Conservation (phyloP, 1,140 invertebrate genomes). For the Macrostomum lignano region DNA sequence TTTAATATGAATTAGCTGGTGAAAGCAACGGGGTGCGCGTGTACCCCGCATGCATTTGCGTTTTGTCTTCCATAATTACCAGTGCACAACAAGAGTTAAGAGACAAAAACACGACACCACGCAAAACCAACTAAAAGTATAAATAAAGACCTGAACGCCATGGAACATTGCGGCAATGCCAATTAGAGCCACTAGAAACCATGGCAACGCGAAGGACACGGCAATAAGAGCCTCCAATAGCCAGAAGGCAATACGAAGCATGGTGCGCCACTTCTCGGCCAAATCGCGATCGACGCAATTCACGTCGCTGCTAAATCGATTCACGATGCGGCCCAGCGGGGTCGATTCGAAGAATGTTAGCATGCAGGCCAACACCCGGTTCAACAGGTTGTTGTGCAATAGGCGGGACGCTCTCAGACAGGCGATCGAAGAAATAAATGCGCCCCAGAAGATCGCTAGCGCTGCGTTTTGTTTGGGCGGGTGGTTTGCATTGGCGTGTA, state of each 20-base stretch:
- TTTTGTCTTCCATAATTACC: too few species aligned
- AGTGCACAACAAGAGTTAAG: too few species aligned
- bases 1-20: too few species aligned
- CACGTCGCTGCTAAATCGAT: constrained; percentile 29
- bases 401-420: background rate
- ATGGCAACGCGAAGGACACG: constrained; percentile 7
- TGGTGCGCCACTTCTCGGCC: constrained; percentile 5
- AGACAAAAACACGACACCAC: too few species aligned
- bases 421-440: constrained; percentile 2
- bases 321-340: constrained; percentile 36
- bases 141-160: constrained; percentile 23
- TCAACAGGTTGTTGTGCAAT: constrained; percentile 17
- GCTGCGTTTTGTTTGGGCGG: too few species aligned
- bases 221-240: constrained; percentile 6
- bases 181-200: constrained; percentile 6
- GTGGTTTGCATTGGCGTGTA: too few species aligned
- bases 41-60: too few species aligned
- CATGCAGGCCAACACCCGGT: constrained; percentile 29
- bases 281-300: background rate
- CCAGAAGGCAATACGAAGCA: constrained; percentile 3
- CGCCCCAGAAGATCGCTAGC: too few species aligned
- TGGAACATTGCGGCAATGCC: constrained; percentile 11
- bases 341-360: constrained; percentile 36
- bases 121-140: too few species aligned
- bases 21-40: too few species aligned